These are phyloP conservation scores for Microtus oregoni DNA, from an alignment of 2,113 vertebrate genomes.

Conservation along the genomic window DNA sequence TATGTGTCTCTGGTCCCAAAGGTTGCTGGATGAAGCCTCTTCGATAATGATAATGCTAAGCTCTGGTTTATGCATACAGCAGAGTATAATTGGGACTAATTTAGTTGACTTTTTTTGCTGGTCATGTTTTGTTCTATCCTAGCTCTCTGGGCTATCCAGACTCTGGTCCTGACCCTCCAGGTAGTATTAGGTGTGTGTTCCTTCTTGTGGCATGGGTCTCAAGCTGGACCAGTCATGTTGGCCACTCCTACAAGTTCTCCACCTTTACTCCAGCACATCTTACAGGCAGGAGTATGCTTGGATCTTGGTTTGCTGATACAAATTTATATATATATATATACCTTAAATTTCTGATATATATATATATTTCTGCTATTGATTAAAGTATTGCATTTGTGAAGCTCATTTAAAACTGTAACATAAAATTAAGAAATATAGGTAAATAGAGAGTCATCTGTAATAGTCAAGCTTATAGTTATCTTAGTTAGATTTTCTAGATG, in stretches of 20 bases:
- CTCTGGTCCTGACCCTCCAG: neutral
- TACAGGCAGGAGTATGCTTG: neutral
- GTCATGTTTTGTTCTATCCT: neutral
- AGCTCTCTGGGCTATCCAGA: neutral
- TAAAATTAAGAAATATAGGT: too few relatives aligned
- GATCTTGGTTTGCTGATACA: too few relatives aligned
- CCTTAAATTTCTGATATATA: too few relatives aligned
- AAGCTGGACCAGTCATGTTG: neutral
- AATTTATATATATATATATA: too few relatives aligned
- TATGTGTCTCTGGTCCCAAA: neutral
- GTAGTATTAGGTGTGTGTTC: neutral
- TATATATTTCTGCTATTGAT: too few relatives aligned
- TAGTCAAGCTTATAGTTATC: too few relatives aligned
- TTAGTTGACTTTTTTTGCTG: neutral
- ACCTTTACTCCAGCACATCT: neutral
- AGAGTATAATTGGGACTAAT: neutral
- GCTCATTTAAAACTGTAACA: too few relatives aligned
- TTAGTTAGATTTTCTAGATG: too few relatives aligned
- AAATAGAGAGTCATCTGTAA: too few relatives aligned
- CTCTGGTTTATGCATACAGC: neutral
- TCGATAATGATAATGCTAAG: neutral
- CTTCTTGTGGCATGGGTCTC: neutral
- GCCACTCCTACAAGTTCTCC: neutral
- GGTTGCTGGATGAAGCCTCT: neutral
- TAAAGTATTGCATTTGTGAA: too few relatives aligned